A percentile compares a stretch with the other conserved stretches of the same genome.
Evolutionary conservation across 2,888 invertebrate species (phyloP).

Genomic region (Bedellia somnulentella): DNA sequence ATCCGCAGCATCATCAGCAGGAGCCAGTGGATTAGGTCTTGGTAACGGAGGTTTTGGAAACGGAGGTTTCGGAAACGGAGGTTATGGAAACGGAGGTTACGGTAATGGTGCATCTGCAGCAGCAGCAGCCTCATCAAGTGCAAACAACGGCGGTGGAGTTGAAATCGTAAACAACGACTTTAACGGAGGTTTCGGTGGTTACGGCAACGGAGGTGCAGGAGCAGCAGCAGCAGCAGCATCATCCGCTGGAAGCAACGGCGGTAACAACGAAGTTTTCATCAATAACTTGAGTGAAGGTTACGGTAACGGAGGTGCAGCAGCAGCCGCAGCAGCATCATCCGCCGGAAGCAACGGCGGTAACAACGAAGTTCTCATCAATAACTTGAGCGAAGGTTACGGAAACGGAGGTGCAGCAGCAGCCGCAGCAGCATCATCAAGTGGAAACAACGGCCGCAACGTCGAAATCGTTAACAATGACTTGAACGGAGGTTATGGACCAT

Average conservation of each 20-base stretch:
- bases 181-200: no score
- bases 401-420: neutral
- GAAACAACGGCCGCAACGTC: neutral
- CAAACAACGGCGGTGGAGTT: no score
- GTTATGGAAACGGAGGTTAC: no score
- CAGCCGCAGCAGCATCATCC: slow-evolving; percentile 2
- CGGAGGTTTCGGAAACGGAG: no score
- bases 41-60: neutral
- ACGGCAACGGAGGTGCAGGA: neutral
- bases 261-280: no score
- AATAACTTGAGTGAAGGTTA: no score
- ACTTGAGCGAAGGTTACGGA: neutral
- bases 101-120: slow-evolving; percentile 1
- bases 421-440: neutral
- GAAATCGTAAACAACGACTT: no score
- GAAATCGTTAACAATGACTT: neutral
- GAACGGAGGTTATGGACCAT: neutral
- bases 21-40: neutral
- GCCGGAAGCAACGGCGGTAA: neutral
- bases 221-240: neutral
- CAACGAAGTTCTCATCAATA: no score
- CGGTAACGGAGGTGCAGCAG: slow-evolving; percentile 1
- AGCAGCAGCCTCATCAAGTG: slow-evolving; percentile 1
- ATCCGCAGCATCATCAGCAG: slow-evolving; percentile 2
- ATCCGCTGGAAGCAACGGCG: neutral